These are phyloP conservation scores for Nycteola revayana DNA, from an alignment of 2,888 invertebrate species.

Conservation along the genomic window DNA sequence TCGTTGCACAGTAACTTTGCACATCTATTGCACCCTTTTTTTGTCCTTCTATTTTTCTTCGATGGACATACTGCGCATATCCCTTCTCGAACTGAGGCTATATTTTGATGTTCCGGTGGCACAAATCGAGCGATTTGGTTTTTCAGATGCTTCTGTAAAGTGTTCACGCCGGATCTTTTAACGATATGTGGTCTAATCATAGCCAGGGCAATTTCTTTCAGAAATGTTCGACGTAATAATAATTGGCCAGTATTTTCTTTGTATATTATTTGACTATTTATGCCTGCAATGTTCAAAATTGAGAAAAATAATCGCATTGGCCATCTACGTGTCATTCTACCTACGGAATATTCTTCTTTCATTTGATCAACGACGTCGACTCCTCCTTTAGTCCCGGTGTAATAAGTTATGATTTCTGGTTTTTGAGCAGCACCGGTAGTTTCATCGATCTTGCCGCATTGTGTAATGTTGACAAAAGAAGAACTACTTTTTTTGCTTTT, in stretches of 20 bases:
- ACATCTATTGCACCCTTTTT: too few relatives aligned
- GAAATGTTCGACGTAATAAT: conserved; percentile 16
- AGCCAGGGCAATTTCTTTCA: conserved; percentile 17
- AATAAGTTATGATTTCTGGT: conserved; percentile 20
- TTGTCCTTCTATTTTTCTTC: too few relatives aligned
- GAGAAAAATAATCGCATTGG: conserved; percentile 8
- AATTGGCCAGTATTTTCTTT: conserved; percentile 16
- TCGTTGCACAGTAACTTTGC: too few relatives aligned
- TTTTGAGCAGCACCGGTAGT: conserved; percentile 14
- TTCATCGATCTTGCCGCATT: conserved; percentile 22
- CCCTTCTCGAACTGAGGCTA: not conserved
- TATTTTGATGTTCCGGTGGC: conserved; percentile 4
- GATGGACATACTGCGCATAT: too few relatives aligned
- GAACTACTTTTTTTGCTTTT: conserved; percentile 28
- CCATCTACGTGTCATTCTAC: conserved; percentile 8
- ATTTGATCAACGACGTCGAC: conserved; percentile 39
- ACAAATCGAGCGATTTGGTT: not conserved
- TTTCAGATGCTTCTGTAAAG: conserved; percentile 7
- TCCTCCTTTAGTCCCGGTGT: conserved; percentile 33
- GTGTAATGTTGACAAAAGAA: conserved; percentile 27
- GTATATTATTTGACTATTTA: conserved; percentile 30
- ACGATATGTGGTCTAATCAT: conserved; percentile 15
- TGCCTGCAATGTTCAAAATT: conserved; percentile 4
- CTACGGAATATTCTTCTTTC: conserved; percentile 33
- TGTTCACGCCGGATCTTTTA: conserved; percentile 7